Percentiles rank a stretch among this genome's conserved stretches.
Conservation (phyloP, 2,888 invertebrate species). For the Reticulitermes lucifugus region DNA sequence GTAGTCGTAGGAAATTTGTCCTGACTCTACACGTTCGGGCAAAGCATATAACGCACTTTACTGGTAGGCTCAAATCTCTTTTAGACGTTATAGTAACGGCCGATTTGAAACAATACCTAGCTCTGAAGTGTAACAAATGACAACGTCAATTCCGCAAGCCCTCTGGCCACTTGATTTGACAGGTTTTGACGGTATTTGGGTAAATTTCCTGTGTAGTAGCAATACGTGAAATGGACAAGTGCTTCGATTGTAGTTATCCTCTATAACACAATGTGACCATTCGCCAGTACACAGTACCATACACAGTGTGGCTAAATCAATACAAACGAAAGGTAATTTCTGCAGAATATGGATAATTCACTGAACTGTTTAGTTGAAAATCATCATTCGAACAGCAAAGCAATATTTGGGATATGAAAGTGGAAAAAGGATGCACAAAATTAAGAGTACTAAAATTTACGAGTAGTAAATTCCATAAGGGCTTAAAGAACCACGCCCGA, state of each 20-base stretch:
- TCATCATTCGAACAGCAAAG: too few species aligned
- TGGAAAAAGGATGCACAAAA: background rate
- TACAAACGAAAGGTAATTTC: background rate
- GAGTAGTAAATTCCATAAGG: slow-evolving; percentile 38
- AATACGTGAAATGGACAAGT: background rate
- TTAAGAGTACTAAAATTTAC: slow-evolving; percentile 5
- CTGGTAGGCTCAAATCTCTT: too few species aligned
- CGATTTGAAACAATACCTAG: too few species aligned
- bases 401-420: too few species aligned
- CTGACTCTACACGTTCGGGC: too few species aligned
- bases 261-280: background rate
- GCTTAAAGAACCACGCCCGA: slow-evolving; percentile 34
- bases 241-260: background rate
- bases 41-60: too few species aligned
- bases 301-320: background rate
- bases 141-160: background rate
- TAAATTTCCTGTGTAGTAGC: background rate
- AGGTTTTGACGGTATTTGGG: background rate
- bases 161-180: background rate
- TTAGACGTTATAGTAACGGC: too few species aligned
- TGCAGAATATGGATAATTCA: too few species aligned
- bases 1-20: too few species aligned
- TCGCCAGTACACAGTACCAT: background rate
- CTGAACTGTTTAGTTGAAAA: too few species aligned
- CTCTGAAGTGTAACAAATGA: background rate